Conservation (phyloP, 1,140 invertebrate species). For the Zaprionus ghesquierei region DNA sequence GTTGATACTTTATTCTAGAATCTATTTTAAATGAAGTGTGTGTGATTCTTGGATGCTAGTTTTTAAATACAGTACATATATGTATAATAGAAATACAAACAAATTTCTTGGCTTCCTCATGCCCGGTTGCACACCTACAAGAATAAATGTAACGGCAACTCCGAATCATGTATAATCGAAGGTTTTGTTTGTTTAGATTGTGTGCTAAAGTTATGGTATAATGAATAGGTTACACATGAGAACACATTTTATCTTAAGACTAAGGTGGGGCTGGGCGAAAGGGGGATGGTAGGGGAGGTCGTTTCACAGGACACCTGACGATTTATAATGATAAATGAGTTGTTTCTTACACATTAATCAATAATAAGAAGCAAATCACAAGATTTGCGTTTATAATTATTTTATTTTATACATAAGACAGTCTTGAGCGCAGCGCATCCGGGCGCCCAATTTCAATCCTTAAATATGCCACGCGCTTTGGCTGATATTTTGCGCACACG, state of each 20-base stretch:
- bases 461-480: slow-evolving; percentile 88
- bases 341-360: slow-evolving; percentile 76
- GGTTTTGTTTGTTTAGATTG: slow-evolving; percentile 1
- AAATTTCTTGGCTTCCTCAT: slow-evolving; percentile 11
- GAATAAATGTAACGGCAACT: slow-evolving; percentile 45
- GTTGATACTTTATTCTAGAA: slow-evolving; percentile 72
- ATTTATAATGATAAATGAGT: slow-evolving; percentile 57
- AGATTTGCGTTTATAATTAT: slow-evolving; percentile 49
- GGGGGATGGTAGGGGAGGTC: not conserved
- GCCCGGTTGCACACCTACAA: slow-evolving; percentile 38
- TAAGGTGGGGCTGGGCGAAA: slow-evolving; percentile 3
- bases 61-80: slow-evolving; percentile 47
- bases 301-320: slow-evolving; percentile 32
- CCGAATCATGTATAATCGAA: not conserved
- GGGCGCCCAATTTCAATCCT: slow-evolving; percentile 82
- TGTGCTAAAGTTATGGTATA: slow-evolving; percentile 22
- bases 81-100: slow-evolving; percentile 63
- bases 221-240: slow-evolving; percentile 48
- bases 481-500: slow-evolving; percentile 91
- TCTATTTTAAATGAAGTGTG: slow-evolving; percentile 69
- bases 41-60: slow-evolving; percentile 64
- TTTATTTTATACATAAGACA: slow-evolving; percentile 78
- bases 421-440: slow-evolving; percentile 52
- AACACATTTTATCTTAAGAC: slow-evolving; percentile 32
- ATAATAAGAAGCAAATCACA: slow-evolving; percentile 65